Base-by-base conservation (phyloP, 1,140 invertebrate genomes). In the Macrotrachela quadricornifera region DNA sequence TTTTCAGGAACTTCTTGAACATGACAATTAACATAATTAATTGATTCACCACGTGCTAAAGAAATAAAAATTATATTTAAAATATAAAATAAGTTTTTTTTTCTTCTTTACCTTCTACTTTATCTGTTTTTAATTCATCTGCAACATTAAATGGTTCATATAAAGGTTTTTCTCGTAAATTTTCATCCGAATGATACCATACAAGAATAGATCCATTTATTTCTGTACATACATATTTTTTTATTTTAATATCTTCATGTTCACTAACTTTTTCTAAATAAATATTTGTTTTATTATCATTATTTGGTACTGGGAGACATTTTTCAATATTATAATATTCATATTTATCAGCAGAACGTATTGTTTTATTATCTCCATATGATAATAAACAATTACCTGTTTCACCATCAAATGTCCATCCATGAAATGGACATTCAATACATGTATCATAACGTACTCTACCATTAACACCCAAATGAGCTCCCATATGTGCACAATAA, bases 1-100 rank as follows among this genome's bases (percentile, higher is more conserved):
- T 91, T 91, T 67, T 90, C 85, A 1, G 85, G 83, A 44, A 90
- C 82, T 62, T 90, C 85, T 80, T 88, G 63, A 11, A 60, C 46
- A 21, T 53, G 51, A 48, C 51, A 47, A 40, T 53, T 53, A 1
- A 53, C 51, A 43, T 14, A 53, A 43, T 53, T 53, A 15, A 53
- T 53, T 15, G 44, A 46, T n/a, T 53, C 51, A 17, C 51, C 51
- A 43, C 51, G 21, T 30, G 21, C 21, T 30, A 30, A n/a, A n/a
- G 21, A 30, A 30, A 30, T 30, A 30, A 8, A 4, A 4, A 4
- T 30, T 2, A 4, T 30, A 8, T 8, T 30, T 30, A 4, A 4
- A 4, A 4, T 30, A 4, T 30, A 30, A 8, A 4, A 4, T 30
- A 30, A 8, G 2, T 30, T 4, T 4, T 30, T 30, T 30, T 30